phyloP scores from a whole-genome alignment of 1,140 invertebrate genomes.

The Drosophila persimilis region DNA sequence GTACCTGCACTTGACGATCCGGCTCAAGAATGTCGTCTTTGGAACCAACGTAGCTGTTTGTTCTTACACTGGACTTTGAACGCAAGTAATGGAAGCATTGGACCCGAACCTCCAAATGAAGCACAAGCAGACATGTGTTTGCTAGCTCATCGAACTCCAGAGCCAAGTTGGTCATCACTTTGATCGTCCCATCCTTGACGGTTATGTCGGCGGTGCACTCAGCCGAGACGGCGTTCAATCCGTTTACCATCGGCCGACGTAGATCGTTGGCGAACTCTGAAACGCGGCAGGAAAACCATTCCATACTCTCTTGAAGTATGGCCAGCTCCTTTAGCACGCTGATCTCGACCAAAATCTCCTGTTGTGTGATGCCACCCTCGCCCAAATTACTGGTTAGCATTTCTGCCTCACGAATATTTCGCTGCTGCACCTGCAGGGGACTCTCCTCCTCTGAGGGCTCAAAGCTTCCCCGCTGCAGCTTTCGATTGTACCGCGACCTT shows the following conservation, averaged over 20 bases:
- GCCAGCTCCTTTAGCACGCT: constrained; percentile 91
- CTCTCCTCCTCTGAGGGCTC: constrained; percentile 87
- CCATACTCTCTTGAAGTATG: constrained; percentile 95
- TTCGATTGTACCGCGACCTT: constrained; percentile 76
- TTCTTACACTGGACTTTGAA: constrained; percentile 75
- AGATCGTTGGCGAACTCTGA: constrained; percentile 84
- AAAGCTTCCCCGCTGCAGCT: constrained; percentile 74
- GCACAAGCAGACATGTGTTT: constrained; percentile 94
- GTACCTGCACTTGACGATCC: constrained; percentile 91
- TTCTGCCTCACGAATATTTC: constrained; percentile 95
- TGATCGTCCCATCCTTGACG: constrained; percentile 82
- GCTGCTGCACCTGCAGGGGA: constrained; percentile 90
- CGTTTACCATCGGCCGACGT: constrained; percentile 80
- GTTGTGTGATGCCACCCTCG: constrained; percentile 91
- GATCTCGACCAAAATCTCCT: constrained; percentile 92
- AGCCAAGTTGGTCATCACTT: constrained; percentile 86
- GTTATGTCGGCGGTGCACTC: constrained; percentile 63
- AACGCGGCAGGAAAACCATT: constrained; percentile 88
- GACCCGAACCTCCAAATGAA: constrained; percentile 96
- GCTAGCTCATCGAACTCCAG: constrained; percentile 94
- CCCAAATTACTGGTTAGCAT: constrained; percentile 94
- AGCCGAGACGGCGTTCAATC: constrained; percentile 47
- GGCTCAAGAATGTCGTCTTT: constrained; percentile 87
- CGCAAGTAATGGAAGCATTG: constrained; percentile 96
- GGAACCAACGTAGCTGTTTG: constrained; percentile 71